These are phyloP conservation scores for Stegostoma tigrinum DNA, from an alignment of 2,113 vertebrate genomes.

Conservation along the genomic window DNA sequence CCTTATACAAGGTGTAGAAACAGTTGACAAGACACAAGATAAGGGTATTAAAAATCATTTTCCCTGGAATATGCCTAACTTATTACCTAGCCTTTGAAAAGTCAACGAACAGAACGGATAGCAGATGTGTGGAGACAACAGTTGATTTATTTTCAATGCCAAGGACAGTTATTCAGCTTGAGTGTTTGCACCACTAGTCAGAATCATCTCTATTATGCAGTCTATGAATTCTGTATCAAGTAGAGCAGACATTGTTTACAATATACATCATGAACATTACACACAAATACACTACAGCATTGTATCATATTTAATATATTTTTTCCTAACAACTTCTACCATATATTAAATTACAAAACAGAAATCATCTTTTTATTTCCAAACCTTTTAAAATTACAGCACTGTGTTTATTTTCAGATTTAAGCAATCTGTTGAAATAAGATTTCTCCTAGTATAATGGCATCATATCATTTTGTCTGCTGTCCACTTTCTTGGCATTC, in stretches of 20 bases:
- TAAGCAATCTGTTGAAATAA: not conserved
- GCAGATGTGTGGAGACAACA: not conserved
- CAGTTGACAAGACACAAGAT: not conserved
- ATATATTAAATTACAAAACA: not conserved
- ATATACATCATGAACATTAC: not conserved
- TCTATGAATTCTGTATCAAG: slow-evolving; percentile 9
- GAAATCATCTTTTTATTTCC: not conserved
- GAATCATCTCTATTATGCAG: not conserved
- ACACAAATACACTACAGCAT: not conserved
- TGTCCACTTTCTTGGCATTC: not conserved
- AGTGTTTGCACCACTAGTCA: not conserved
- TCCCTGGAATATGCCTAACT: not conserved
- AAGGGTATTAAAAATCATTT: not conserved
- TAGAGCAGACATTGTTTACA: not conserved
- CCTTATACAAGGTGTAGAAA: not conserved
- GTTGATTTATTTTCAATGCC: not conserved
- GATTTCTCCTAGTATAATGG: not conserved
- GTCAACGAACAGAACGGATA: not conserved
- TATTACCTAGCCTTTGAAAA: not conserved
- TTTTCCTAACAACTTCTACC: not conserved
- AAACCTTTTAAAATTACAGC: not conserved
- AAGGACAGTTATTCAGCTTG: not conserved
- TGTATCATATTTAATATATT: not conserved
- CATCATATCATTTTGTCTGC: not conserved
- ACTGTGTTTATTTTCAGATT: not conserved